Base-by-base conservation (phyloP, 2,888 invertebrate genomes). In the Sphaeridia pumilis region DNA sequence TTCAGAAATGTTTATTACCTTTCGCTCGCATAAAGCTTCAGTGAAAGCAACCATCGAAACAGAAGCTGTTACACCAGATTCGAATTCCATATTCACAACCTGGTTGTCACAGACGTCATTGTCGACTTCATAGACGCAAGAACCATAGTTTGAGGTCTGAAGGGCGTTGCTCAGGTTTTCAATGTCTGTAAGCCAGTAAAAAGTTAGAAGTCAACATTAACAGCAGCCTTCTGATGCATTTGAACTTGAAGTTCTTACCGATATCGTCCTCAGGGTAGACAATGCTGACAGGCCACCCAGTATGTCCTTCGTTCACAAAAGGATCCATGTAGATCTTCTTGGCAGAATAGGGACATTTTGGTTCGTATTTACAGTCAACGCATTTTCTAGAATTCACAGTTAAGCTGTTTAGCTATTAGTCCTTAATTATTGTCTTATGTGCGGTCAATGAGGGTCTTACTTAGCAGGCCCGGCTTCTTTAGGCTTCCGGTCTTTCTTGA, bases 31-130 rank as follows among this genome's bases (percentile, higher is more conserved):
- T 3, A 70, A 35, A 35, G 70, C 65, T 54, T 70, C 66, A 3
- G 72, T 70, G 59, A 70, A 72, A 2, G 71, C 72, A 24, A 71
- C 66, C 71, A 72, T 72, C 3, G 69, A 66, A 38, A 73, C 66
- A 4, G 67, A 65, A 4, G 69, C 71, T 3, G 72, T 71, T 3
- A 69, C 66, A 4, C 72, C 72, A 55, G 67, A 67, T 48, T 69
- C 69, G 64, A 70, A 73, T 58, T 71, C 69, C 66, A 72, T 67
- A 53, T 69, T 72, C 2, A 72, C 72, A 10, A 70, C 68, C 67
- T 72, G 65, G 51, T 73, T 68, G 52, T 72, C 71, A 57, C 70
- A 67, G 7, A 73, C 73, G 63, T 73, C 71, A 63, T 73, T 73
- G 58, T 72, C 70, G 55, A 68, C 67, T 46, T 71, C 69, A 57